A percentile compares a stretch with the other conserved stretches of the same genome.
Evolutionary conservation across 2,797 vertebrate species (phyloP).

Genomic region (Thaleichthys pacificus): DNA sequence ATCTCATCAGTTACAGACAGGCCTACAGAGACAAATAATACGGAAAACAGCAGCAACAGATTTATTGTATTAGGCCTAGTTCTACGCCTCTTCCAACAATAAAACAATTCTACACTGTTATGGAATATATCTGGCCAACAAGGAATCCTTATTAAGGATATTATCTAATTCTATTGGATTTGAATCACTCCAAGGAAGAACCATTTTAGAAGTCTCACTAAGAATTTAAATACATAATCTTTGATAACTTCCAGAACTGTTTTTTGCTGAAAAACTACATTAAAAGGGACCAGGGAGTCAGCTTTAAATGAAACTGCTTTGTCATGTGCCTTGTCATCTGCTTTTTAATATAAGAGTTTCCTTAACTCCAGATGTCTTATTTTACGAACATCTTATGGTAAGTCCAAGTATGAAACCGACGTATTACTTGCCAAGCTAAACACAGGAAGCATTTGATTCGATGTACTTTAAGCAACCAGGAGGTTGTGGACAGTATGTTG

Average conservation of each 20-base stretch:
- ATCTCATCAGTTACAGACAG: background rate
- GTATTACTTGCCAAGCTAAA: background rate
- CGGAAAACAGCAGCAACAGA: background rate
- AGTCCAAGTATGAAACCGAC: slow-evolving; percentile 8
- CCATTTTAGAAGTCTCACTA: background rate
- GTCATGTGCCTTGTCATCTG: slow-evolving; percentile 65
- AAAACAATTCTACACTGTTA: background rate
- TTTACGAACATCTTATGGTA: slow-evolving; percentile 48
- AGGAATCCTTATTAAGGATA: background rate
- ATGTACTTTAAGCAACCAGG: background rate
- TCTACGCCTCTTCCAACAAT: background rate
- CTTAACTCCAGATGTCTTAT: slow-evolving; percentile 52
- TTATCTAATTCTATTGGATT: background rate
- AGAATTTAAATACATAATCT: slow-evolving; percentile 25
- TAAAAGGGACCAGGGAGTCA: slow-evolving; percentile 37
- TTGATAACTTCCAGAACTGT: slow-evolving; percentile 37
- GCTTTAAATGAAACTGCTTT: slow-evolving; percentile 44
- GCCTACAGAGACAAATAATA: background rate
- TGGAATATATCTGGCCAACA: background rate
- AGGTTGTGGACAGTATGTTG: background rate
- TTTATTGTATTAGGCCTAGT: background rate
- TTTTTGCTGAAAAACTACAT: slow-evolving; percentile 22
- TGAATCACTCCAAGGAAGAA: background rate
- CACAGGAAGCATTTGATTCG: background rate
- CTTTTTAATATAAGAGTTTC: slow-evolving; percentile 52